These are phyloP conservation scores for Galemys pyrenaicus DNA, from an alignment of 2,113 vertebrate species.

Conservation along the genomic window DNA sequence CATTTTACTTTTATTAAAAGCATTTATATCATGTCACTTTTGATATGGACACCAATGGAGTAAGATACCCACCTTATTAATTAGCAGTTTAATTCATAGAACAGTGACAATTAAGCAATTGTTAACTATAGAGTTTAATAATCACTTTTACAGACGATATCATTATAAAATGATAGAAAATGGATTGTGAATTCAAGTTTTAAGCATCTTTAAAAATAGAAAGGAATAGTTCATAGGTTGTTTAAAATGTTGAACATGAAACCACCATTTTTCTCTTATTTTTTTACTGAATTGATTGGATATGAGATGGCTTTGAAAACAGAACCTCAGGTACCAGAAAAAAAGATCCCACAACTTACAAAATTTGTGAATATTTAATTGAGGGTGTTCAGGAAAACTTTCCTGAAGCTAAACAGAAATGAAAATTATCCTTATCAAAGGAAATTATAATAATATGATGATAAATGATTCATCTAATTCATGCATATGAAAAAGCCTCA, in stretches of 20 bases:
- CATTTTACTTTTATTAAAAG: neutral
- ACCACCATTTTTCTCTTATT: fast-evolving
- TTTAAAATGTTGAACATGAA: neutral
- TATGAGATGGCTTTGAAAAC: neutral
- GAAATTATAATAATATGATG: slow-evolving; percentile 59
- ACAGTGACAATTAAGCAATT: neutral
- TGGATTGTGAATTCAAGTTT: neutral
- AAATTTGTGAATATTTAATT: slow-evolving; percentile 10
- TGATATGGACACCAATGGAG: neutral
- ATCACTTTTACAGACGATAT: neutral
- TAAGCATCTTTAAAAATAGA: neutral
- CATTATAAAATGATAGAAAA: neutral
- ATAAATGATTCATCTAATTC: slow-evolving; percentile 62
- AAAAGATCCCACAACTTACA: neutral
- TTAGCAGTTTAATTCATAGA: neutral
- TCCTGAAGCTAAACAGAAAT: slow-evolving; percentile 57
- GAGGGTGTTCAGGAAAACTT: slow-evolving; percentile 4
- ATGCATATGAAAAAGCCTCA: slow-evolving; percentile 57
- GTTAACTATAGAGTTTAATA: neutral
- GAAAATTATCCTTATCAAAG: slow-evolving; percentile 59
- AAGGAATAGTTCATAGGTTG: neutral
- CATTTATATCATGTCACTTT: neutral
- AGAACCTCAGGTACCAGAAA: neutral
- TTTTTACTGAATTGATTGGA: neutral
- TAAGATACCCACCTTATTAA: neutral